These are phyloP conservation scores for Osedax frankpressi DNA, from an alignment of 2,888 invertebrate species.

Conservation along the genomic window DNA sequence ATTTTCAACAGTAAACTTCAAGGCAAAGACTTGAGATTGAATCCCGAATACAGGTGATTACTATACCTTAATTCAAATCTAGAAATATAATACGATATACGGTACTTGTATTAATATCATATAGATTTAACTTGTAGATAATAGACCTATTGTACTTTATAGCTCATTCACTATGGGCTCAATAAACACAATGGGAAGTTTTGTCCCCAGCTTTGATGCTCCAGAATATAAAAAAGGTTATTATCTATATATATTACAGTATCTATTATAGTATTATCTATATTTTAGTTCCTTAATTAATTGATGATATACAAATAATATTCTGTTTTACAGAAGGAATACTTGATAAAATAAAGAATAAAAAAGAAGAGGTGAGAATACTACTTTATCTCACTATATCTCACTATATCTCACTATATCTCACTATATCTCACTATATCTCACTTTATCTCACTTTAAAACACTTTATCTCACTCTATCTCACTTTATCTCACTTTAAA, in stretches of 20 bases:
- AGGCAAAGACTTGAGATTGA: too few species aligned
- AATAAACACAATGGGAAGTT: background rate
- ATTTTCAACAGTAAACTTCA: background rate
- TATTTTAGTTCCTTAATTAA: background rate
- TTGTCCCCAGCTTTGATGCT: background rate
- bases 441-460: background rate
- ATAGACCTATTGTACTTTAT: too few species aligned
- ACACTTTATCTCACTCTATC: background rate
- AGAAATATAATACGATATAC: too few species aligned
- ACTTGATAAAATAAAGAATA: background rate
- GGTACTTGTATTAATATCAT: too few species aligned
- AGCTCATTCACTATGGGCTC: background rate
- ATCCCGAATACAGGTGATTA: too few species aligned
- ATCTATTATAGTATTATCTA: background rate
- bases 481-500: background rate
- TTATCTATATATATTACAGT: background rate
- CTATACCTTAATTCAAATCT: too few species aligned
- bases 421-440: background rate
- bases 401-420: background rate
- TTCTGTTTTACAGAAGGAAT: background rate
- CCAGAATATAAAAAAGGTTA: background rate
- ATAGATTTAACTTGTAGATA: too few species aligned
- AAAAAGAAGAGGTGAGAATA: background rate
- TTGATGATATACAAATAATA: too few species aligned
- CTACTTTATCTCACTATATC: background rate